These are phyloP conservation scores for Drosophila kambysellisi DNA, from an alignment of 2,888 invertebrate species.

Conservation along the genomic window DNA sequence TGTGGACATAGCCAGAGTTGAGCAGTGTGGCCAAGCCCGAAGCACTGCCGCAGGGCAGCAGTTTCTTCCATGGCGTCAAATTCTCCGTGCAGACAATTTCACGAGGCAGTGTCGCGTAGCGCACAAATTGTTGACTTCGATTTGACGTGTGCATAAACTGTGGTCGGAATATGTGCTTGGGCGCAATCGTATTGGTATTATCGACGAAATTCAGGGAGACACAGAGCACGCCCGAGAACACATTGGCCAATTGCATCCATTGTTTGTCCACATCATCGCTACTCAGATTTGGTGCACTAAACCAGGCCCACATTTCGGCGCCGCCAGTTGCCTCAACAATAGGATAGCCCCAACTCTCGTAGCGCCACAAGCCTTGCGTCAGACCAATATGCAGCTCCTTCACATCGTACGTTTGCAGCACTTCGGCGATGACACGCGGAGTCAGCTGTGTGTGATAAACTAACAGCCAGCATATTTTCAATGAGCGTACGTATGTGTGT, in stretches of 20 bases:
- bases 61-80: constrained; percentile 98
- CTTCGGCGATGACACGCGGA: constrained; percentile 95
- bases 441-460: constrained; percentile 94
- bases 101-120: constrained; percentile 96
- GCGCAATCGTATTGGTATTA: constrained; percentile 92
- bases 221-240: constrained; percentile 97
- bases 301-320: constrained; percentile 98
- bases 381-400: constrained; percentile 96
- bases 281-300: constrained; percentile 87
- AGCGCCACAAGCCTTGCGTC: constrained; percentile 97
- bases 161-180: constrained; percentile 93
- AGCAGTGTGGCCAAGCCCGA: constrained; percentile 94
- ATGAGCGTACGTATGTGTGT: neutral
- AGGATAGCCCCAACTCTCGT: constrained; percentile 97
- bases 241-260: constrained; percentile 95
- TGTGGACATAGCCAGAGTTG: constrained; percentile 95
- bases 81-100: constrained; percentile 99
- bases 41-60: constrained; percentile 97
- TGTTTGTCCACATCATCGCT: constrained; percentile 88
- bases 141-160: constrained; percentile 77
- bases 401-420: constrained; percentile 92
- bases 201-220: constrained; percentile 98
- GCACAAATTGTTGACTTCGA: constrained; percentile 87
- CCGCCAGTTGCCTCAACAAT: constrained; percentile 95
- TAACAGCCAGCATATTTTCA: constrained; percentile 75